Percentiles rank a stretch among this genome's conserved stretches.
Conservation (phyloP, 64 coral and sea anemone genomes). For the Pocillopora damicornis region DNA sequence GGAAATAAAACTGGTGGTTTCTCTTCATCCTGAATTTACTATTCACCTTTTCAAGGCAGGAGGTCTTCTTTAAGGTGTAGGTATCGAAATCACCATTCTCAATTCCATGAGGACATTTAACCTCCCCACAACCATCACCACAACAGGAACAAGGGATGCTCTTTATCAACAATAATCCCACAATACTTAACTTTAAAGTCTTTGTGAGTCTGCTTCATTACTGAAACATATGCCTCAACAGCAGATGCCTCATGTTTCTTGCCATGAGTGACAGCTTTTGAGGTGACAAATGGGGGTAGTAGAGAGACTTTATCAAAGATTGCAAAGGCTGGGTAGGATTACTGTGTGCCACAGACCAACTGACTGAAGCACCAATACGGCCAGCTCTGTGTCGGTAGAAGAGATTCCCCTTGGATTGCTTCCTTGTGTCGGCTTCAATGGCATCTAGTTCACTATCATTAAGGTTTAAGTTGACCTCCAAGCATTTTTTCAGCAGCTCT, state of each 20-base stretch:
- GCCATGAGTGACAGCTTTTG: constrained; percentile 43
- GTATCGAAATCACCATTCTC: too few relatives aligned
- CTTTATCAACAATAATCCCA: constrained; percentile 43
- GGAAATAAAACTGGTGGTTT: too few relatives aligned
- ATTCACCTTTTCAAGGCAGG: too few relatives aligned
- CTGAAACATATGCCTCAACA: constrained; percentile 6
- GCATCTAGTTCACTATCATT: too few relatives aligned
- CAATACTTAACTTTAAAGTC: constrained; percentile 34
- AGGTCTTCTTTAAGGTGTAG: too few relatives aligned
- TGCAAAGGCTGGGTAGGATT: constrained; percentile 43
- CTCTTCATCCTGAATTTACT: too few relatives aligned
- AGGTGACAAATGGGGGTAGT: constrained; percentile 22
- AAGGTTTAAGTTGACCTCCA: too few relatives aligned
- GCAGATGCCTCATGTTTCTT: constrained; percentile 29
- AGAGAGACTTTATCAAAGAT: constrained; percentile 45
- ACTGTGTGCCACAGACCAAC: background rate
- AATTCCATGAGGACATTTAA: too few relatives aligned
- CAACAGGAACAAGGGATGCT: constrained; percentile 44
- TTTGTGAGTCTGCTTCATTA: constrained; percentile 26
- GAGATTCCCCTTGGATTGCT: too few relatives aligned
- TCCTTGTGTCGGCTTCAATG: too few relatives aligned
- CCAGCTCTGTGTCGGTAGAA: constrained; percentile 26
- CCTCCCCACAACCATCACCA: too few relatives aligned
- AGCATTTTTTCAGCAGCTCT: too few relatives aligned
- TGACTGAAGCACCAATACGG: constrained; percentile 25